Percentiles rank a stretch among this genome's conserved stretches.
Conservation (phyloP, 2,113 vertebrate species). For the Cisticola juncidis region DNA sequence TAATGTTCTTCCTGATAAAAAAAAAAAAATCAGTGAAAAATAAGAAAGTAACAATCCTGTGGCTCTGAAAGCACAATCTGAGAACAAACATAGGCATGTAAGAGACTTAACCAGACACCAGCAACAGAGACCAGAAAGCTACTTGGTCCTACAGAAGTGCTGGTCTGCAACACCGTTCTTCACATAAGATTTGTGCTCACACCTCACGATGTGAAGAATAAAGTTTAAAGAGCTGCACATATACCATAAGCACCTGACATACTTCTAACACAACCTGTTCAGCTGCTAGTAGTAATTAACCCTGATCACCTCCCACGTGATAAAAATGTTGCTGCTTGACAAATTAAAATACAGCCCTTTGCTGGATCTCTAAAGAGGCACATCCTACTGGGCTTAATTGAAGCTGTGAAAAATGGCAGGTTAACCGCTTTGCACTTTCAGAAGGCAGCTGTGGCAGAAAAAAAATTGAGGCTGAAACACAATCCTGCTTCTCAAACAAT, state of each 20-base stretch:
- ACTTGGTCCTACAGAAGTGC: background rate
- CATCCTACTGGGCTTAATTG: background rate
- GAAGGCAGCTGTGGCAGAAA: background rate
- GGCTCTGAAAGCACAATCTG: background rate
- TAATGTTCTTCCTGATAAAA: background rate
- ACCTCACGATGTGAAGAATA: fast-evolving
- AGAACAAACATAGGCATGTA: background rate
- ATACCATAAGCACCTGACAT: background rate
- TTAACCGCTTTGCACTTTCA: background rate
- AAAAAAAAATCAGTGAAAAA: background rate
- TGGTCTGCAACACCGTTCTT: background rate
- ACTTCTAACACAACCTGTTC: background rate
- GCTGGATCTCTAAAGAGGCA: background rate
- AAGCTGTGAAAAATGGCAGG: background rate
- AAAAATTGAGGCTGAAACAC: background rate
- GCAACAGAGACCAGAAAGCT: background rate
- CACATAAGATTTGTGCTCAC: background rate
- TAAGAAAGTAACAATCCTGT: background rate
- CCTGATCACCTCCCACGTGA: background rate
- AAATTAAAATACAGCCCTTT: background rate
- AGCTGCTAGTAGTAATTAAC: background rate
- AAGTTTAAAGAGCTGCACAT: fast-evolving
- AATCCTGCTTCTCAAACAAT: background rate
- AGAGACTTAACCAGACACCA: background rate
- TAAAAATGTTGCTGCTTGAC: background rate